phyloP scores from a whole-genome alignment of 2,113 vertebrate species.

The Emydocephalus ijimae region DNA sequence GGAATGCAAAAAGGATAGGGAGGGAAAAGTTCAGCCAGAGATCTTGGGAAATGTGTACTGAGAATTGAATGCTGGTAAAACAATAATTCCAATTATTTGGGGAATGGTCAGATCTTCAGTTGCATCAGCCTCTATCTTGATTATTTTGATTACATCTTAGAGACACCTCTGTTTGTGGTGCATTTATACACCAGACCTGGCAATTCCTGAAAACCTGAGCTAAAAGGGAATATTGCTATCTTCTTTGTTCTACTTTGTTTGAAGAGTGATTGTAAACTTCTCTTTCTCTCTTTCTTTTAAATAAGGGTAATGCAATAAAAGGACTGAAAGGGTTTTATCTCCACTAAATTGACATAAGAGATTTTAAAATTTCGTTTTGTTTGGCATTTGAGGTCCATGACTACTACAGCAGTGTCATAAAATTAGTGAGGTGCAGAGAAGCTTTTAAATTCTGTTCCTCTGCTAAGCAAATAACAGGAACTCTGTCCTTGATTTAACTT shows the following conservation, averaged over 20 bases:
- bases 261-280: neutral
- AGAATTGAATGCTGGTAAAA: neutral
- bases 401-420: neutral
- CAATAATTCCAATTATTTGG: neutral
- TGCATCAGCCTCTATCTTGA: neutral
- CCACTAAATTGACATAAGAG: neutral
- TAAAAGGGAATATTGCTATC: neutral
- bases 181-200: neutral
- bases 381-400: neutral
- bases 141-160: neutral
- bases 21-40: neutral
- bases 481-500: neutral
- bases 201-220: neutral
- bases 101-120: neutral
- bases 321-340: neutral
- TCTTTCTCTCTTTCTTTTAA: neutral
- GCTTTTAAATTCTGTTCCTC: neutral
- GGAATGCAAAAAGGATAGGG: constrained; percentile 17
- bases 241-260: neutral
- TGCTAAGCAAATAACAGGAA: neutral
- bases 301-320: neutral
- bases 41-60: neutral
- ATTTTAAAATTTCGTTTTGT: neutral
- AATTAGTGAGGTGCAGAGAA: neutral
- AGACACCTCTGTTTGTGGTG: neutral